Evolutionary conservation across 2,797 vertebrate genomes (phyloP), one percentile per base, ranked within the genome.

Genomic region (Brachyrhaphis roseni): DNA sequence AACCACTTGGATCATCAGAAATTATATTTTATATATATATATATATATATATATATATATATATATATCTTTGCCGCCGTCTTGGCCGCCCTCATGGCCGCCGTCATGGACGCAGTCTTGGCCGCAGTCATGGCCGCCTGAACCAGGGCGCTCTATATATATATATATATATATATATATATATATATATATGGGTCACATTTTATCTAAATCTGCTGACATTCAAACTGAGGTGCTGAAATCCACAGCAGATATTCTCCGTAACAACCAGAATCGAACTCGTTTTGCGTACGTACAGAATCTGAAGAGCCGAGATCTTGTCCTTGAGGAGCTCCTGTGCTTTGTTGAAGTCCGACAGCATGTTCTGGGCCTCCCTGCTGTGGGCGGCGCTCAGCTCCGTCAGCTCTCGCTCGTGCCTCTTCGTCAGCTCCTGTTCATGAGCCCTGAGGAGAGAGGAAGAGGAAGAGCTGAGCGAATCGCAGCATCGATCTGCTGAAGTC

Each of bases 271-370:
- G 41, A 20, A 36, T 28, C 41, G 49, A 41, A 86, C 79, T 84
- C 78, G 87, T 51, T 31, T 74, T 26, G 23, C 64, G 75, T 82
- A 98, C 98, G 94, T 97, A 99, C 98, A 97, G 97, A 92, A 98
- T 96, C 95, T 99, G 97, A 75, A 99, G 97, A 86, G 98, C 97
- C 47, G 98, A 97, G 96, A 98, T 99, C 96, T 99, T 99, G 97
- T 99, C 98, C 95, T 98, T 98, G 86, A 99, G 97, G 79, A 99
- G 96, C 90, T 99, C 98, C 95, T 98, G 98, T 89, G 97, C 98
- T 93, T 99, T 99, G 97, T 98, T 98, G 96, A 98, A 99, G 97
- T 99, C 98, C 68, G 96, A 96, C 94, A 98, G 95, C 97, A 99
- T 97, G 95, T 96, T 97, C 96, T 99, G 97, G 83, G 97, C 98